Percentiles rank a stretch among this genome's conserved stretches.
Conservation (phyloP, 2,888 invertebrate genomes). For the Polyommatus icarus region DNA sequence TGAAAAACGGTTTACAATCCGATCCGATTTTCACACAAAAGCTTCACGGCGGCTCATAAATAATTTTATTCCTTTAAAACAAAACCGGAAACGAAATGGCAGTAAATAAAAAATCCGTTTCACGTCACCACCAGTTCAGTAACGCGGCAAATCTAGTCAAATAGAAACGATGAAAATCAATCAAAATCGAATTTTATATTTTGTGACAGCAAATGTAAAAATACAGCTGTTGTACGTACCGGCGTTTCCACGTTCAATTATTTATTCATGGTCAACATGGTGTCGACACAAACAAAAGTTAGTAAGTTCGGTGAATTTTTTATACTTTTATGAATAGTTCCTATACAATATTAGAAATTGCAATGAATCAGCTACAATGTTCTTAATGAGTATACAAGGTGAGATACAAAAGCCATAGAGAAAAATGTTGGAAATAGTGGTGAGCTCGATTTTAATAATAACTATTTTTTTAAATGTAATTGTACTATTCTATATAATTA, state of each 20-base stretch:
- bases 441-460: not conserved
- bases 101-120: slow-evolving; percentile 3
- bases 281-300: slow-evolving; percentile 25
- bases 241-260: not conserved
- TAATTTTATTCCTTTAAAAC: slow-evolving; percentile 14
- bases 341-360: not conserved
- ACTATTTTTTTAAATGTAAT: too few relatives aligned
- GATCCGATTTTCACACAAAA: slow-evolving; percentile 9
- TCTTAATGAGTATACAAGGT: not conserved
- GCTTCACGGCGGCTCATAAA: not conserved
- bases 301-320: slow-evolving; percentile 5
- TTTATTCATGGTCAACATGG: slow-evolving; percentile 22
- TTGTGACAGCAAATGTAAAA: slow-evolving; percentile 3
- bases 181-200: slow-evolving; percentile 22
- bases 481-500: too few relatives aligned
- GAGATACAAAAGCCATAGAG: too few relatives aligned
- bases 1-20: slow-evolving; percentile 1
- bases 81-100: slow-evolving; percentile 5
- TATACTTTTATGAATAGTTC: slow-evolving; percentile 3
- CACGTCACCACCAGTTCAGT: slow-evolving; percentile 6
- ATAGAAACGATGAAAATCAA: slow-evolving; percentile 10
- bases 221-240: slow-evolving; percentile 6
- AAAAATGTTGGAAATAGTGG: not conserved
- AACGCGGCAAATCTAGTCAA: slow-evolving; percentile 7
- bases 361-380: not conserved